phyloP scores from a whole-genome alignment of 2,113 vertebrate species.

The Hystrix cristata region DNA sequence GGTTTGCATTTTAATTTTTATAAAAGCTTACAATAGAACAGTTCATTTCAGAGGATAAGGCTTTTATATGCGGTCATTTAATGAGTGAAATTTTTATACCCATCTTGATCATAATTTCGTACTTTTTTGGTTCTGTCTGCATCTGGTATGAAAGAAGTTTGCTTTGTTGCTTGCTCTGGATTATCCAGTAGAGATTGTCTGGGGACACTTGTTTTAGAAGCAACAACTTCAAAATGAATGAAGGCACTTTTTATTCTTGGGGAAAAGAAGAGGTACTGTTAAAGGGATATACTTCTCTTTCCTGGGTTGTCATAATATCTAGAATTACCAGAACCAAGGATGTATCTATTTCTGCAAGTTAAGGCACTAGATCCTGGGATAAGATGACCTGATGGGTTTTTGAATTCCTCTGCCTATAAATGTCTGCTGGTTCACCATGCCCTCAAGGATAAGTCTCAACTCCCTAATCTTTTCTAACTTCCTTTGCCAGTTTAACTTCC shows the following conservation, averaged over 20 bases:
- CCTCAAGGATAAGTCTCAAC: neutral
- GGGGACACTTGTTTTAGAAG: neutral
- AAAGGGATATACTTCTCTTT: conserved; percentile 11
- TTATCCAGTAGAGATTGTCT: neutral
- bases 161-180: neutral
- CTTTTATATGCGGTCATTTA: conserved; percentile 36
- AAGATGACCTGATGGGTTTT: neutral
- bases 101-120: conserved; percentile 1
- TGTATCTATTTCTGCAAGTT: conserved; percentile 18
- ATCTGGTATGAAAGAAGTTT: neutral
- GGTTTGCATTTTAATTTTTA: conserved; percentile 21
- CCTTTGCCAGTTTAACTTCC: neutral
- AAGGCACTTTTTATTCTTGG: neutral
- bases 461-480: conserved; percentile 47
- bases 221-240: neutral
- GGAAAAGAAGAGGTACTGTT: conserved; percentile 27
- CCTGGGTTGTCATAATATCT: neutral
- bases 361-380: neutral
- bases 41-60: neutral
- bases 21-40: neutral
- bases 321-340: neutral
- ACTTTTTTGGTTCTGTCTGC: neutral
- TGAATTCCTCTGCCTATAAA: neutral
- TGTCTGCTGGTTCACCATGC: neutral
- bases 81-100: conserved; percentile 25